Evolutionary conservation across 2,888 invertebrate genomes (phyloP), one percentile per base, ranked within the genome.

Genomic region (Microctonus hyperodae): DNA sequence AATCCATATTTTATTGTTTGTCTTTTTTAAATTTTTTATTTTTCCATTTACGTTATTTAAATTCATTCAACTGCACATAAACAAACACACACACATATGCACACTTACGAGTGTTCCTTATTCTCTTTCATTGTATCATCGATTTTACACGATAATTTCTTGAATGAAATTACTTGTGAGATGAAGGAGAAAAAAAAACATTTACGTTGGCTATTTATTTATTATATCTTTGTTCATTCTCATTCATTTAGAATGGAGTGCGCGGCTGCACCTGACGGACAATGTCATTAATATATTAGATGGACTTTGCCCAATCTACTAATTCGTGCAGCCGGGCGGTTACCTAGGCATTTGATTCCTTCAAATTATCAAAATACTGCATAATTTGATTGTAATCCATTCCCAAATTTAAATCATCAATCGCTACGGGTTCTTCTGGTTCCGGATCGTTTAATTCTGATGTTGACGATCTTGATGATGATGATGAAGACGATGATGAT

Each of bases 371-470:
- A 88, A 98, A 97, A 86, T 97, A 97, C 85, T 96, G 94, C 94
- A 97, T 95, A 85, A 98, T 94, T 88, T 97, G 96, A 85, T 97
- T 96, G 86, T 97, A 97, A 86, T 97, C 95, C 95, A 97, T 95
- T 82, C 94, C 94, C 69, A 89, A 84, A 78, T 88, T 88, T 73
- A 95, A 88, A 84, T 94, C 93, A 85, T 94, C 94, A 75, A 94
- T 86, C 59, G 89, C 91, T 69, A 91, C 88, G 74, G 90, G 85
- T 76, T 91, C 91, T 50, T 87, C 88, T 70, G 86, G 86, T 50
- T 87, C 88, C 70, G 86, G 86, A 53, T 81, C 81, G 44, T 80
- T 82, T 64, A 76, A 77, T 56, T 76, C 75, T 23, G 78, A 76
- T 40, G 74, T 73, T 5, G 75, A 77, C 62, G 80, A 80, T 71